phyloP scores from a whole-genome alignment of 2,113 vertebrate genomes.

The Neolamprologus devosi region DNA sequence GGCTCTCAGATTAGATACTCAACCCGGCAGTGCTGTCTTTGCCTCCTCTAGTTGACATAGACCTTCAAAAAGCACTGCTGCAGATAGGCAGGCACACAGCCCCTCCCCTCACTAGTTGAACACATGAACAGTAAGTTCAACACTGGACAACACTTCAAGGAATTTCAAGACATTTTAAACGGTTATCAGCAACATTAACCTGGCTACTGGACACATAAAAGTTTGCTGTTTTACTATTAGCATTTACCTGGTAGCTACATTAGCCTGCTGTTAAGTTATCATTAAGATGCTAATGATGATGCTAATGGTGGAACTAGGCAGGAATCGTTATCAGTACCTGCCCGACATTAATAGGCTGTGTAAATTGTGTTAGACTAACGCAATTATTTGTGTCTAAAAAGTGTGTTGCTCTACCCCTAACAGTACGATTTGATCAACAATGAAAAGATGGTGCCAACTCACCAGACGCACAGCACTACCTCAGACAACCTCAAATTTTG shows the following conservation, averaged over 20 bases:
- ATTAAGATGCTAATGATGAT: background rate
- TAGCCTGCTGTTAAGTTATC: background rate
- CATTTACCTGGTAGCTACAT: background rate
- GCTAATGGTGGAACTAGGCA: background rate
- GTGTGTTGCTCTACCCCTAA: background rate
- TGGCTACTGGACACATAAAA: background rate
- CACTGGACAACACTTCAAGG: background rate
- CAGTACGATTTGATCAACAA: background rate
- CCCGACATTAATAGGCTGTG: background rate
- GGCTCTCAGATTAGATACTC: background rate
- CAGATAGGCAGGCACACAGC: background rate
- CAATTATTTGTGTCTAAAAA: background rate
- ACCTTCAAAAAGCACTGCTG: background rate
- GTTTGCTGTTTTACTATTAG: background rate
- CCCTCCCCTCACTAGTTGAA: background rate
- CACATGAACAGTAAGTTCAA: background rate
- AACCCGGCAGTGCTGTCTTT: background rate
- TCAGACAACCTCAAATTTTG: background rate
- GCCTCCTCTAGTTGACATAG: background rate
- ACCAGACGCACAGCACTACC: background rate
- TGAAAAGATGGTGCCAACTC: background rate
- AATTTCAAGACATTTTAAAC: background rate
- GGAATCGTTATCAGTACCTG: background rate
- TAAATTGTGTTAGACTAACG: background rate
- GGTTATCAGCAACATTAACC: background rate